A percentile compares a stretch with the other conserved stretches of the same genome.
Conservation (phyloP, 2,113 vertebrate genomes). For the Sarotherodon lohbergeri region DNA sequence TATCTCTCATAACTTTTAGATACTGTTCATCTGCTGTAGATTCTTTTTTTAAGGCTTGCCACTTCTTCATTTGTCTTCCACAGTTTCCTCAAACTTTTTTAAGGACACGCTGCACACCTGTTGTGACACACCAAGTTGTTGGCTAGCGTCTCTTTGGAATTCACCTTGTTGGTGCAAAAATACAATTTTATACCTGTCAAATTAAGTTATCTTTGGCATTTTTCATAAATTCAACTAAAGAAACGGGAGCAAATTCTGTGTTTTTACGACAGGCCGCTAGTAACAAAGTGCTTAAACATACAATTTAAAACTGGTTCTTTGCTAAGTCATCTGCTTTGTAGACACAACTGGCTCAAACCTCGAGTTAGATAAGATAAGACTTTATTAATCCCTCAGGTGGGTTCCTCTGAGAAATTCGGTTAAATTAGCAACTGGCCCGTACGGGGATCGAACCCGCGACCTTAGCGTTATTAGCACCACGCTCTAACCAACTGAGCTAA, state of each 20-base stretch:
- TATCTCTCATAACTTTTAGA: not conserved
- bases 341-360: not conserved
- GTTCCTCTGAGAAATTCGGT: too few relatives aligned
- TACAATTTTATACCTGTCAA: not conserved
- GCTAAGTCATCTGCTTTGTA: not conserved
- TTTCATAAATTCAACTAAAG: not conserved
- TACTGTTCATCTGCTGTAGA: not conserved
- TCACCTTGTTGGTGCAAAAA: not conserved
- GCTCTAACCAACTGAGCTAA: slow-evolving; percentile 77
- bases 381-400: too few relatives aligned
- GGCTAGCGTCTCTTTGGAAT: not conserved
- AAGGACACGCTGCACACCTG: not conserved
- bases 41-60: not conserved
- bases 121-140: not conserved
- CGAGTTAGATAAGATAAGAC: not conserved
- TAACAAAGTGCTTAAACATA: not conserved
- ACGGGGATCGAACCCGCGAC: slow-evolving; percentile 73
- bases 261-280: not conserved
- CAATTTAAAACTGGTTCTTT: not conserved
- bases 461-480: slow-evolving; percentile 76
- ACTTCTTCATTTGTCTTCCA: not conserved
- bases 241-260: not conserved
- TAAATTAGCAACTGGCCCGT: not conserved
- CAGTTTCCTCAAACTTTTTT: not conserved
- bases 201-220: not conserved